Evolutionary conservation across 2,113 vertebrate species (phyloP).

Genomic region (Nothobranchius furzeri): DNA sequence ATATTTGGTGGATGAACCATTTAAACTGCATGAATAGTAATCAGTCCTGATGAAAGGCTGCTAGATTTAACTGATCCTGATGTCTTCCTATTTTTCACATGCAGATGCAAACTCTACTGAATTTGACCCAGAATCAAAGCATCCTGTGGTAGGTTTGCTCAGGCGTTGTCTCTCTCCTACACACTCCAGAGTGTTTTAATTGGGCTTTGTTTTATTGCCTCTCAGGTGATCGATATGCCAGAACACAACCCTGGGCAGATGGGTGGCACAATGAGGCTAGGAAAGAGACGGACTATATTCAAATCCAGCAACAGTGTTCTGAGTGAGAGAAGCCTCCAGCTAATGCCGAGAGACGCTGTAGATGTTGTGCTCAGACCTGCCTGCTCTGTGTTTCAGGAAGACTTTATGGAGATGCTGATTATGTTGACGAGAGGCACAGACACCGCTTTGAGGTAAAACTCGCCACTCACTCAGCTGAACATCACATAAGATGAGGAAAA

Average conservation of each 20-base stretch:
- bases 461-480: neutral
- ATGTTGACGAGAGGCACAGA: conserved; percentile 92
- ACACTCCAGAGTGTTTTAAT: neutral
- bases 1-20: no score
- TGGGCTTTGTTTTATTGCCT: neutral
- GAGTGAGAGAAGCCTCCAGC: conserved; percentile 75
- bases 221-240: conserved; percentile 96
- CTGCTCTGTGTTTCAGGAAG: conserved; percentile 78
- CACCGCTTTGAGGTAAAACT: conserved; percentile 92
- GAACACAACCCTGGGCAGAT: conserved; percentile 97
- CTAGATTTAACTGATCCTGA: neutral
- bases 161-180: neutral
- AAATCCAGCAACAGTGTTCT: conserved; percentile 87
- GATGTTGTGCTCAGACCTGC: neutral
- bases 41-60: no score
- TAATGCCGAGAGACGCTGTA: neutral
- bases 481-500: neutral
- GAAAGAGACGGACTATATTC: conserved; percentile 94
- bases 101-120: conserved; percentile 96
- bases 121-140: conserved; percentile 88
- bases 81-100: conserved; percentile 17
- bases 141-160: conserved; percentile 87
- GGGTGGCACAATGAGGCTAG: conserved; percentile 97
- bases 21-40: no score
- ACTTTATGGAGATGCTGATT: conserved; percentile 88